Conservation (phyloP, 2,113 vertebrate genomes). For the Elephantulus edwardii region DNA sequence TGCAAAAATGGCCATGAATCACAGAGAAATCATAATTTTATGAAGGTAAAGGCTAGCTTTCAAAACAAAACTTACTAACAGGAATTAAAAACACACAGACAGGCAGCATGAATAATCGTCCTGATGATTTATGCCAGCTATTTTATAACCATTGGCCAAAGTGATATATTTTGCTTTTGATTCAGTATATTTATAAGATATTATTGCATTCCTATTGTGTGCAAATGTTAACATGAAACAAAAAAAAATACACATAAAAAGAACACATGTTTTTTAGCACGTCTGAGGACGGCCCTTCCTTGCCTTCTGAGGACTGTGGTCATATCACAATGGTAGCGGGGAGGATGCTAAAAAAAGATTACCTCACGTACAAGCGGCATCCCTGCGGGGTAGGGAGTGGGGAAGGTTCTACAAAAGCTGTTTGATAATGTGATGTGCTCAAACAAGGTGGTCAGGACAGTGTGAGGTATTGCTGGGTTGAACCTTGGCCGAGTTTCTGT, state of each 20-base stretch:
- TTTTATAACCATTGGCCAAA: neutral
- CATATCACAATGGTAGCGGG: neutral
- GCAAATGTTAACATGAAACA: neutral
- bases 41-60: neutral
- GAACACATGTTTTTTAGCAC: neutral
- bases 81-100: neutral
- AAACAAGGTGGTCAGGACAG: neutral
- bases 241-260: neutral
- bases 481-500: slow-evolving; percentile 30
- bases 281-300: slow-evolving; percentile 1
- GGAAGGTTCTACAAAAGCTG: neutral
- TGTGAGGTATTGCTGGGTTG: neutral
- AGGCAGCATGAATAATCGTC: neutral
- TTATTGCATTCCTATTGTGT: neutral
- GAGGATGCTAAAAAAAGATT: slow-evolving; percentile 12
- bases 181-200: neutral
- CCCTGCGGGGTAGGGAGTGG: neutral
- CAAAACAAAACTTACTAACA: neutral
- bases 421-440: neutral
- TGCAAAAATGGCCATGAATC: neutral
- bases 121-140: neutral
- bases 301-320: slow-evolving; percentile 46
- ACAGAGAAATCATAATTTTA: neutral
- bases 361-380: slow-evolving; percentile 19
- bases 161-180: neutral